phyloP scores from a whole-genome alignment of 2,888 invertebrate genomes.

The Eupithecia exiguata region DNA sequence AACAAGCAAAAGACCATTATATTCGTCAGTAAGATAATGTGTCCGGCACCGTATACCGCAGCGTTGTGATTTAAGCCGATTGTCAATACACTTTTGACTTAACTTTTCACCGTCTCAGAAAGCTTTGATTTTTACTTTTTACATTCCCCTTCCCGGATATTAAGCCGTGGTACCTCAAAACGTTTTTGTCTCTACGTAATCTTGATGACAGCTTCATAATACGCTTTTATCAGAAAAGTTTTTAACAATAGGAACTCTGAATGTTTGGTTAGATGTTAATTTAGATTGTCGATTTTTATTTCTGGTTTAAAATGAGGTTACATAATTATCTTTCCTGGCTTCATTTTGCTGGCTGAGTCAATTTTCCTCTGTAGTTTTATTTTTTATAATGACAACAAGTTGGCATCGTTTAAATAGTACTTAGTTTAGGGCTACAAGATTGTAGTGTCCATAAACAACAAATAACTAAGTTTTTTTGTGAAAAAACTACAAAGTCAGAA shows the following conservation, averaged over 20 bases:
- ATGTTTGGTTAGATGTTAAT: slow-evolving; percentile 6
- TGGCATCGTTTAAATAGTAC: background rate
- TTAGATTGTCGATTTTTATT: background rate
- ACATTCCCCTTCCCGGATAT: slow-evolving; percentile 1
- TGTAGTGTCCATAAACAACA: background rate
- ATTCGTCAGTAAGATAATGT: no score
- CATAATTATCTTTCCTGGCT: background rate
- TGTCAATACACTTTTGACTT: background rate
- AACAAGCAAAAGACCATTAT: no score
- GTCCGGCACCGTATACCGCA: no score
- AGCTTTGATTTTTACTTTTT: background rate
- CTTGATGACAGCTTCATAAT: slow-evolving; percentile 26
- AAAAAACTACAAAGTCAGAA: background rate
- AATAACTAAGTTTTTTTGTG: background rate
- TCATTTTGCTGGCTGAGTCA: background rate
- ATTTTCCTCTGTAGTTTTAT: background rate
- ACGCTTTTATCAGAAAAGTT: slow-evolving; percentile 29
- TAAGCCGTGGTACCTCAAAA: background rate
- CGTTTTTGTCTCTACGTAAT: background rate
- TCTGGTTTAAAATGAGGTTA: background rate
- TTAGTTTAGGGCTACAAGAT: background rate
- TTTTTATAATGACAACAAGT: background rate
- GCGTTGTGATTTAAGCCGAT: background rate
- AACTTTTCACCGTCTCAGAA: background rate
- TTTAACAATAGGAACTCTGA: background rate